Evolutionary conservation across 2,113 vertebrate species (phyloP), one percentile per base, ranked within the genome.

Genomic region (Daubentonia madagascariensis): DNA sequence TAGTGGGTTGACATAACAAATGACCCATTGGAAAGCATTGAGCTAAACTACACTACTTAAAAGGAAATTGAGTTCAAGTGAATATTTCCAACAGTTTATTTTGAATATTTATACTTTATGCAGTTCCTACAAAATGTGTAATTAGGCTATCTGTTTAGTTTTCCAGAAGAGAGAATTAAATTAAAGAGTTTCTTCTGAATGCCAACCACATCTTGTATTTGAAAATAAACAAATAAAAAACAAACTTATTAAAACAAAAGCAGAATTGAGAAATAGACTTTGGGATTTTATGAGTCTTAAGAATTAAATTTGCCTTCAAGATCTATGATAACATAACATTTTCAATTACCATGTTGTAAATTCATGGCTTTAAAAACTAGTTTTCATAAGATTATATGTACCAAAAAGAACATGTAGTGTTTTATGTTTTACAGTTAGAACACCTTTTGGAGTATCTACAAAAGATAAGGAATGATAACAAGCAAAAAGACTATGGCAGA

Each of bases 71-170:
- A 86, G 83, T 97, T 89, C 65, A 98, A 96, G 96, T 93, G 97
- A 97, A 52, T 97, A 97, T 98, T 97, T 96, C 95, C 87, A 98
- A 97, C 97, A 98, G 97, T 96, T 98, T 97, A 98, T 97, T 97
- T 89, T 92, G 75, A 94, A 93, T 97, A 97, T 98, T 97, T 97
- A 96, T 96, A 85, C 90, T 97, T 97, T 96, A 93, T 96, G 91
- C 65, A 94, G 93, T 96, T 94, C 63, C 43, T 76, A 70, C 91
- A 98, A 95, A 95, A 95, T 87, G 91, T 94, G 50, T 97, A 93
- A 96, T 97, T 97, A 97, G 75, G 40, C 96, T 96, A 95, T 97
- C 93, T 96, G 80, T 48, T 97, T 95, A 92, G 79, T 45, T 96
- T 98, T 94, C 50, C 72, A 94, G 65, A 84, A n/a, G 9, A 96